Evolutionary conservation across 1,140 invertebrate species (phyloP).

Genomic region (Drosophila nigromelanica): DNA sequence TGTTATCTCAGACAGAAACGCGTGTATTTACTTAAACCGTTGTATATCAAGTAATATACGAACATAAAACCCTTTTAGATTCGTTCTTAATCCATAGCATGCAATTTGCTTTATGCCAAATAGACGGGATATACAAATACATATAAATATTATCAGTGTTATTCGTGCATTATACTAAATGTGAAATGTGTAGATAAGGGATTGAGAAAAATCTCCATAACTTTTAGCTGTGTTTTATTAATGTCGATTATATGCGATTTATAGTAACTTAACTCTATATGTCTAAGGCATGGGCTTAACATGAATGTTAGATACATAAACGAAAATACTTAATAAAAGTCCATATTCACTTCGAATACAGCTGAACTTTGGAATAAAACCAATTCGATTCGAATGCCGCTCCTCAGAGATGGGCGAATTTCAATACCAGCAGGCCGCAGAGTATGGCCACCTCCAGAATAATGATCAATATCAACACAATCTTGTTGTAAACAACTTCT

Average conservation of each 20-base stretch:
- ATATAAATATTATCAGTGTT: slow-evolving; percentile 42
- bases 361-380: slow-evolving; percentile 51
- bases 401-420: slow-evolving; percentile 55
- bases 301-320: slow-evolving; percentile 41
- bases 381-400: not conserved
- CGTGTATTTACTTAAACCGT: slow-evolving; percentile 21
- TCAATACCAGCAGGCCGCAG: slow-evolving; percentile 65
- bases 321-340: slow-evolving; percentile 56
- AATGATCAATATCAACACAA: slow-evolving; percentile 84
- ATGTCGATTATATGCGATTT: slow-evolving; percentile 50
- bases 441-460: slow-evolving; percentile 83
- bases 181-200: slow-evolving; percentile 42
- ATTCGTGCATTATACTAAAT: slow-evolving; percentile 24
- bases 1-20: slow-evolving; percentile 27
- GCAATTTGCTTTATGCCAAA: slow-evolving; percentile 45
- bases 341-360: slow-evolving; percentile 41
- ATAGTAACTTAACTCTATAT: slow-evolving; percentile 50
- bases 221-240: slow-evolving; percentile 74
- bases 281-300: slow-evolving; percentile 64
- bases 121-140: slow-evolving; percentile 31
- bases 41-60: slow-evolving; percentile 65
- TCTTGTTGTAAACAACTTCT: slow-evolving; percentile 85
- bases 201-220: slow-evolving; percentile 23
- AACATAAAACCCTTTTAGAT: slow-evolving; percentile 37
- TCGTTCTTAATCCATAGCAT: slow-evolving; percentile 24